Conservation (phyloP, 2,113 vertebrate genomes). For the Myotis davidii region DNA sequence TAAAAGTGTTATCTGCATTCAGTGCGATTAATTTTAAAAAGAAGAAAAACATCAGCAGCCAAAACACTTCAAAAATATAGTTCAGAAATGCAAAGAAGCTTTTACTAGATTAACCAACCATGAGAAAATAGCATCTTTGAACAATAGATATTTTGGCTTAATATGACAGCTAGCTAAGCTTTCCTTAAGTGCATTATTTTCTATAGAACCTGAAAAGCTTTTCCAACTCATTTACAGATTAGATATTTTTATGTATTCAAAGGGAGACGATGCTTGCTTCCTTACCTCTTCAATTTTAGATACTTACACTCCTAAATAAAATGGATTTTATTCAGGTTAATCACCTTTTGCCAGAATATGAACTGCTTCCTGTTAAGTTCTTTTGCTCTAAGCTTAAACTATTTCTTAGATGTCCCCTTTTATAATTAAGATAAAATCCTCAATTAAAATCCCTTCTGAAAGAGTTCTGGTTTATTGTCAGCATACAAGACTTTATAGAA, state of each 20-base stretch:
- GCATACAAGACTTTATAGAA: neutral
- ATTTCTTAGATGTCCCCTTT: constrained; percentile 48
- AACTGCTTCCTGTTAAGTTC: constrained; percentile 34
- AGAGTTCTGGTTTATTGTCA: constrained; percentile 29
- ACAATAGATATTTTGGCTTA: constrained; percentile 65
- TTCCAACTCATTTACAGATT: constrained; percentile 58
- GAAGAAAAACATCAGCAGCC: constrained; percentile 5
- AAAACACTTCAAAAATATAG: constrained; percentile 54
- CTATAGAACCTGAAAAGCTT: constrained; percentile 36
- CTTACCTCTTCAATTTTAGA: neutral
- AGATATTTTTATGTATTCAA: constrained; percentile 31
- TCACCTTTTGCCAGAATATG: constrained; percentile 15
- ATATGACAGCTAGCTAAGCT: constrained; percentile 64
- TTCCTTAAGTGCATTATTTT: constrained; percentile 45
- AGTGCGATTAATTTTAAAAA: constrained; percentile 62
- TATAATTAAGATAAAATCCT: constrained; percentile 63
- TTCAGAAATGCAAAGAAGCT: constrained; percentile 57
- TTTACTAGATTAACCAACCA: constrained; percentile 61
- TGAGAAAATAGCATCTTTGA: constrained; percentile 58
- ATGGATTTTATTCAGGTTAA: constrained; percentile 53
- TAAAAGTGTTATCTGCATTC: constrained; percentile 57
- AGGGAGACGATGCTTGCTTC: neutral
- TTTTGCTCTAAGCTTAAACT: constrained; percentile 39
- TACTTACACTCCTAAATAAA: neutral
- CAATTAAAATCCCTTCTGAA: constrained; percentile 32